Evolutionary conservation across 2,113 vertebrate genomes (phyloP).

Genomic region (Centropristis striata): DNA sequence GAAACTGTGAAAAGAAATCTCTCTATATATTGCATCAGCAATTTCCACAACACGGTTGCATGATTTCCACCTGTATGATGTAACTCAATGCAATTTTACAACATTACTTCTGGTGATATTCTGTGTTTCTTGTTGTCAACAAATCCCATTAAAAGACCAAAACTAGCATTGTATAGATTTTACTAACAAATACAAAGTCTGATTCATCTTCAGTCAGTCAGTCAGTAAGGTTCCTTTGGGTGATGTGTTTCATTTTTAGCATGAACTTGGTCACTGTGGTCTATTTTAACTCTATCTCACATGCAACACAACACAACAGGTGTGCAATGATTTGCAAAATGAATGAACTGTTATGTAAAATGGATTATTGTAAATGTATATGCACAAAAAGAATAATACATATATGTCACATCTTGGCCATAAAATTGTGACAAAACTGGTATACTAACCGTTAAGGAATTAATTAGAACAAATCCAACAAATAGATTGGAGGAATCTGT

Average conservation of each 20-base stretch:
- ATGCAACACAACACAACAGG: too few species aligned
- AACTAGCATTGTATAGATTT: background rate
- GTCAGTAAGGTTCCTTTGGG: rapidly evolving
- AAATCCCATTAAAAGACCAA: background rate
- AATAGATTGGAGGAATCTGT: background rate
- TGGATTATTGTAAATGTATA: background rate
- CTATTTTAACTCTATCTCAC: background rate
- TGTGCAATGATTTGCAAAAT: too few species aligned
- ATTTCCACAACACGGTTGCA: background rate
- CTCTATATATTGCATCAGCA: too few species aligned
- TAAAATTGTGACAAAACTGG: too few species aligned
- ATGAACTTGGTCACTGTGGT: background rate
- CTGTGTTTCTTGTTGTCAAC: background rate
- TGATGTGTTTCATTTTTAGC: background rate
- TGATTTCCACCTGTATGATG: background rate
- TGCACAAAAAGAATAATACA: background rate
- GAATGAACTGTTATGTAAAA: too few species aligned
- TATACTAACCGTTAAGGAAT: too few species aligned
- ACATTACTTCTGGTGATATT: background rate
- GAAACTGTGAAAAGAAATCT: too few species aligned
- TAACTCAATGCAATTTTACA: background rate
- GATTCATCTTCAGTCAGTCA: background rate
- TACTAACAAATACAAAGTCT: background rate
- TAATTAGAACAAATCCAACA: background rate
- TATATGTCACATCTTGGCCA: background rate